Evolutionary conservation across 2,888 invertebrate genomes (phyloP).

Genomic region (Rhagophthalmus giganteus): DNA sequence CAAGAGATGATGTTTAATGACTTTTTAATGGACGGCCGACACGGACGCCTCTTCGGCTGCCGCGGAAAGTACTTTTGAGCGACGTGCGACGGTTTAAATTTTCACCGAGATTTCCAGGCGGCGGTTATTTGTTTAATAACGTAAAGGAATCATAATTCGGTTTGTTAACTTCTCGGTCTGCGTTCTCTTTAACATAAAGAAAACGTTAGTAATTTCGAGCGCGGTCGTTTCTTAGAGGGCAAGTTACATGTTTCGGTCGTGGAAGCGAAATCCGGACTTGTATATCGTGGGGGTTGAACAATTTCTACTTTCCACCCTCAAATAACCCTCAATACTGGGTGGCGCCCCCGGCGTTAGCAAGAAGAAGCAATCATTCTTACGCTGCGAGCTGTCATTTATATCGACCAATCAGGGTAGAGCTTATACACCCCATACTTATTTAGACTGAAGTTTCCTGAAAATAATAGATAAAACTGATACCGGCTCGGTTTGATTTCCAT

Average conservation of each 20-base stretch:
- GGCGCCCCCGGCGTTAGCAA: constrained; percentile 33
- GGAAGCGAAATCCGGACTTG: constrained; percentile 10
- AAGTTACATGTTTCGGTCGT: constrained; percentile 7
- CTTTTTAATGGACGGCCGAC: constrained; percentile 64
- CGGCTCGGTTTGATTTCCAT: constrained; percentile 33
- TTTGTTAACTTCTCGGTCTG: constrained; percentile 11
- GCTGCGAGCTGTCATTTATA: constrained; percentile 45
- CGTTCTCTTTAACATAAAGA: constrained; percentile 4
- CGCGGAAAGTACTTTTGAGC: constrained; percentile 39
- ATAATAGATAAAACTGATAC: constrained; percentile 33
- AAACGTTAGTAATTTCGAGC: constrained; percentile 5
- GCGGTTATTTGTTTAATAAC: constrained; percentile 2
- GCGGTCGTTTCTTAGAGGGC: constrained; percentile 2
- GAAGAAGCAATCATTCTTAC: constrained; percentile 46
- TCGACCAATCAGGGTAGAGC: constrained; percentile 39
- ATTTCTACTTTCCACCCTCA: constrained; percentile 27
- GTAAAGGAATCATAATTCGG: constrained; percentile 14
- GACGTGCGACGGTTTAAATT: constrained; percentile 31
- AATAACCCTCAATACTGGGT: constrained; percentile 35
- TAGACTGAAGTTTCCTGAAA: constrained; percentile 32
- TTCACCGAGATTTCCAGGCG: constrained; percentile 6
- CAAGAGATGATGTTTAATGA: constrained; percentile 69
- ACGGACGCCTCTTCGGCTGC: constrained; percentile 33
- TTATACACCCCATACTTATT: constrained; percentile 31
- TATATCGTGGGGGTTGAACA: constrained; percentile 17